Conservation (phyloP, 2,888 invertebrate species). For the Ctenicera cuprea region DNA sequence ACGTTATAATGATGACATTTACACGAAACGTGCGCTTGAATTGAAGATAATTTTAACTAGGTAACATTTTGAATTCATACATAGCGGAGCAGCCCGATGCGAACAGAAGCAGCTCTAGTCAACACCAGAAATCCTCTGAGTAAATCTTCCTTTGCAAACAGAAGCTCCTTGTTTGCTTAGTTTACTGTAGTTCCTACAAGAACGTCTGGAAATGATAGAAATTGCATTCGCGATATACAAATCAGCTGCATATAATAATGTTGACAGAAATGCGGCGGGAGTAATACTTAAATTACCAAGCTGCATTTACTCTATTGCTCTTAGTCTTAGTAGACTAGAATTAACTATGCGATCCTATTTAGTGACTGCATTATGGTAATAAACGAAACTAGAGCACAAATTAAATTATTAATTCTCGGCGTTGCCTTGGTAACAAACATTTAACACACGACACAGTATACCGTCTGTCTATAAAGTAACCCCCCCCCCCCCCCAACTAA, state of each 20-base stretch:
- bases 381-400: no score
- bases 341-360: not conserved
- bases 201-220: not conserved
- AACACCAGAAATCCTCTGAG: conserved; percentile 7
- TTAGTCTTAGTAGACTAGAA: not conserved
- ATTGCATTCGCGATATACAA: not conserved
- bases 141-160: conserved; percentile 3
- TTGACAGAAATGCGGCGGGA: not conserved
- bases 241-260: not conserved
- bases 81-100: not conserved
- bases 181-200: not conserved
- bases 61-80: conserved; percentile 19
- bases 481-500: no score
- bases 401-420: no score
- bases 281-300: not conserved
- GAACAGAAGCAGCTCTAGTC: conserved; percentile 11
- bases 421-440: no score
- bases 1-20: conserved; percentile 28
- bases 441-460: no score
- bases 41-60: conserved; percentile 31
- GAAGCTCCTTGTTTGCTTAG: not conserved
- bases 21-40: conserved; percentile 27
- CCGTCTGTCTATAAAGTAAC: no score
- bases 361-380: no score
- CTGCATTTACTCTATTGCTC: not conserved